Percentiles rank a stretch among this genome's conserved stretches.
Conservation (phyloP, 92 coral and sea anemone genomes). For the Meandrina meandrites region DNA sequence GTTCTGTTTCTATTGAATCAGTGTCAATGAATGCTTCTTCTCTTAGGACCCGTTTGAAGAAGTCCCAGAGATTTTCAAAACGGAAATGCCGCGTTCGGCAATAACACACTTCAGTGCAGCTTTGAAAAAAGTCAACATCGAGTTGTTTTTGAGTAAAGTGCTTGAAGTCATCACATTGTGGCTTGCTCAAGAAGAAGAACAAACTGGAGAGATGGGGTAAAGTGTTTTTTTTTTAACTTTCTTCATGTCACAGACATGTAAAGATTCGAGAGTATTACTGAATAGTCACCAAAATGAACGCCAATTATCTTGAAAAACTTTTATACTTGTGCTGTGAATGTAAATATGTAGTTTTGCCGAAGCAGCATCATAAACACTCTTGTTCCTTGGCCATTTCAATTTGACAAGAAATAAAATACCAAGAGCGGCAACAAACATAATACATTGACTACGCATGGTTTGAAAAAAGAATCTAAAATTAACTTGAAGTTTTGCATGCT, state of each 20-base stretch:
- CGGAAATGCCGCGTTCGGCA: slow-evolving; percentile 2
- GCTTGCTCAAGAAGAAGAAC: slow-evolving; percentile 27
- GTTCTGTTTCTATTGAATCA: background rate
- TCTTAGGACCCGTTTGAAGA: slow-evolving; percentile 55
- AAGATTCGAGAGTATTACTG: background rate
- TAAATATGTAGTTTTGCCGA: no score
- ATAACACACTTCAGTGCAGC: slow-evolving; percentile 22
- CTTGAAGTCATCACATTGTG: slow-evolving; percentile 46
- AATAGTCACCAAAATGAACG: no score
- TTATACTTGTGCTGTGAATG: no score
- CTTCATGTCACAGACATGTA: background rate
- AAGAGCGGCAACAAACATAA: no score
- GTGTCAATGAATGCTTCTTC: background rate
- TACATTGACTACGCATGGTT: no score
- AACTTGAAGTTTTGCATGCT: no score
- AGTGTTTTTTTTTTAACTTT: background rate
- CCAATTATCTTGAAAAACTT: no score
- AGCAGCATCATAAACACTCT: no score
- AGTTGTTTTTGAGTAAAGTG: slow-evolving; percentile 38
- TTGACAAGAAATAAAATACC: no score
- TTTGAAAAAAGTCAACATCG: slow-evolving; percentile 43
- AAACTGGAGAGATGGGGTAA: slow-evolving; percentile 43
- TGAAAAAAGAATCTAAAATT: no score
- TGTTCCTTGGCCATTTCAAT: no score
- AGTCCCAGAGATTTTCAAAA: slow-evolving; percentile 46